These are phyloP conservation scores for Petrolisthes manimaculis DNA, from an alignment of 2,888 invertebrate species.

Conservation along the genomic window DNA sequence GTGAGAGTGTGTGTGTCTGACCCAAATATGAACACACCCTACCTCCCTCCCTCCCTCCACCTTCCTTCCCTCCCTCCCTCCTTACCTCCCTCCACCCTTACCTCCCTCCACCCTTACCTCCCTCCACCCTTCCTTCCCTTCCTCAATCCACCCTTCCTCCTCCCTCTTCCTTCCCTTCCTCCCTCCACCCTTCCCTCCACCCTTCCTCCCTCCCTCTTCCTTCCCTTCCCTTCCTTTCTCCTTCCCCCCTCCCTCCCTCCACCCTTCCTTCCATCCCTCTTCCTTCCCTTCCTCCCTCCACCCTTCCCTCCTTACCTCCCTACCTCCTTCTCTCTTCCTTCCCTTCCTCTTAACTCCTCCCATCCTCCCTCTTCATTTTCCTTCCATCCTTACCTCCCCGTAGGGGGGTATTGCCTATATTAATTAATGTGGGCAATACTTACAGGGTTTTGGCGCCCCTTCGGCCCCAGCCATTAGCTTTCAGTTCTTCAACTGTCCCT, in stretches of 20 bases:
- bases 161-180: background rate
- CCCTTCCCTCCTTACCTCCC: background rate
- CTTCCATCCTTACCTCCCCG: too few relatives aligned
- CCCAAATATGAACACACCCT: background rate
- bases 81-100: background rate
- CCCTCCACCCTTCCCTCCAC: background rate
- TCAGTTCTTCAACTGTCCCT: too few relatives aligned
- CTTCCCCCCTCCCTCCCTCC: background rate
- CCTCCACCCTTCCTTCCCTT: background rate
- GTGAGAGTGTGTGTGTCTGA: constrained; percentile 10
- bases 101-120: background rate
- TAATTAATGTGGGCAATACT: too few relatives aligned
- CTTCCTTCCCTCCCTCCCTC: background rate
- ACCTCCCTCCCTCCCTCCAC: background rate
- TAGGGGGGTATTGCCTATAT: too few relatives aligned
- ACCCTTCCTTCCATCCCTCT: background rate
- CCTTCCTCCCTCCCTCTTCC: background rate
- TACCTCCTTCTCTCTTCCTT: background rate
- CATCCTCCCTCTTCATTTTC: too few relatives aligned
- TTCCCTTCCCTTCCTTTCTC: background rate
- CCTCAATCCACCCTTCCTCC: background rate
- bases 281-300: background rate
- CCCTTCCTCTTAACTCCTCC: background rate
- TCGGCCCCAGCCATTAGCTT: too few relatives aligned
- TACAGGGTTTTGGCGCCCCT: too few relatives aligned